Evolutionary conservation across 2,797 vertebrate species (phyloP).

Genomic region (Poecilia gillii): DNA sequence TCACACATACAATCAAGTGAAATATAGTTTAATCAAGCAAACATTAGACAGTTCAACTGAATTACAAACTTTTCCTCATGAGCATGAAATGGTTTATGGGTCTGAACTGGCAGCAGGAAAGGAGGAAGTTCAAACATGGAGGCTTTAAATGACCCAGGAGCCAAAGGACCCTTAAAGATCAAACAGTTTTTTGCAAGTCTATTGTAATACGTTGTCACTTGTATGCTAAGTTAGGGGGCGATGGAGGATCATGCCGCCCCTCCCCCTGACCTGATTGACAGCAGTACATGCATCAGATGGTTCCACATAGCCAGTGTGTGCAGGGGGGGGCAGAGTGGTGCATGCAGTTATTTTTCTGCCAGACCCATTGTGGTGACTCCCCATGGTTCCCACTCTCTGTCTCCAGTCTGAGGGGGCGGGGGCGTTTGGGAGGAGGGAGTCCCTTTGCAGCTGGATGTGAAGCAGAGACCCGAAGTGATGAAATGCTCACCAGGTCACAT

Average conservation of each 20-base stretch:
- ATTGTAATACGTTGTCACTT: slow-evolving; percentile 41
- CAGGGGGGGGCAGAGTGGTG: slow-evolving; percentile 74
- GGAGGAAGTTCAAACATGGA: neutral
- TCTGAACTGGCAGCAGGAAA: neutral
- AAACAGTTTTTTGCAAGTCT: slow-evolving; percentile 50
- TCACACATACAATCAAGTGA: neutral
- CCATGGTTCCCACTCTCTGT: slow-evolving; percentile 89
- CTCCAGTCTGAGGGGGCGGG: slow-evolving; percentile 86
- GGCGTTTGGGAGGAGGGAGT: slow-evolving; percentile 68
- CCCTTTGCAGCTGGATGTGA: slow-evolving; percentile 47
- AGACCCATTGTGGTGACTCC: slow-evolving; percentile 90
- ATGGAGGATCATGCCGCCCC: slow-evolving; percentile 68
- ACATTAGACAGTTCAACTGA: neutral
- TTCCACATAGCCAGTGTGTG: slow-evolving; percentile 86
- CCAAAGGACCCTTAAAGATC: slow-evolving; percentile 35
- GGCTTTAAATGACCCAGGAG: neutral
- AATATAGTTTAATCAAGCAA: neutral
- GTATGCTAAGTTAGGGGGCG: slow-evolving; percentile 27
- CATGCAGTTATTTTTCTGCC: slow-evolving; percentile 85
- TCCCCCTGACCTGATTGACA: slow-evolving; percentile 88
- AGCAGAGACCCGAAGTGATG: slow-evolving; percentile 29
- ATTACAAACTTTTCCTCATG: neutral
- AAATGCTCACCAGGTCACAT: slow-evolving; percentile 29
- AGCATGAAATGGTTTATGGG: neutral
- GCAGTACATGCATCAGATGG: slow-evolving; percentile 93